Evolutionary conservation across 2,888 invertebrate species (phyloP), one percentile per base, ranked within the genome.

Genomic region (Serrognathus titanus): DNA sequence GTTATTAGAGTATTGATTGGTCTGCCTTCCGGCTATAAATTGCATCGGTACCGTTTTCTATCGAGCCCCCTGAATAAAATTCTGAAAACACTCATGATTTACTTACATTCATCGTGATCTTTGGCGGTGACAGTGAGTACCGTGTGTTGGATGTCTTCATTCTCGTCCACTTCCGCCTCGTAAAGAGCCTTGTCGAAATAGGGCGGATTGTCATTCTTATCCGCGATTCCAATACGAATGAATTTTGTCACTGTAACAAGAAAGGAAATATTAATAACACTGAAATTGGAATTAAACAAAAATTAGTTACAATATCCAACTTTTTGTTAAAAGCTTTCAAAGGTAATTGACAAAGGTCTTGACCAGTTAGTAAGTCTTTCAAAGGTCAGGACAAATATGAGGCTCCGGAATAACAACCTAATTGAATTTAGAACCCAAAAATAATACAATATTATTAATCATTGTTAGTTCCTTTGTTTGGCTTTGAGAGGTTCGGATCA

Each of bases 171-270:
- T 80, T 95, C 95, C 72, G 97, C 96, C 81, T 94, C 94, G 81
- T 97, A 96, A 71, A 95, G 84, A 73, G 90, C 91, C 81, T 96
- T 96, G 83, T 94, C 95, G 83, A 99, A 98, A 81, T 94, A 94
- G 63, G 98, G 98, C 62, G 96, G 94, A 82, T 99, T 98, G 85
- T 99, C 99, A 88, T 99, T 99, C 83, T 96, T 97, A 83, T 99
- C 98, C 70, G 95, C 95, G 76, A 98, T 96, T 72, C 94, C 95
- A 81, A 97, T 96, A 70, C 96, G 94, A 81, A 97, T 96, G 83
- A 95, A 96, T 83, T 96, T 96, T 68, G 95, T 96, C 80, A 96
- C 96, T 96, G 85, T n/a, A 87, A 87, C 70, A 74, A 76, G 73
- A 72, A 53, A 61, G 24, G 51, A 41, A 48, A 38, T 38, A 36